A percentile compares a stretch with the other conserved stretches of the same genome.
Conservation (phyloP, 2,888 invertebrate species). For the Agrotis segetum region DNA sequence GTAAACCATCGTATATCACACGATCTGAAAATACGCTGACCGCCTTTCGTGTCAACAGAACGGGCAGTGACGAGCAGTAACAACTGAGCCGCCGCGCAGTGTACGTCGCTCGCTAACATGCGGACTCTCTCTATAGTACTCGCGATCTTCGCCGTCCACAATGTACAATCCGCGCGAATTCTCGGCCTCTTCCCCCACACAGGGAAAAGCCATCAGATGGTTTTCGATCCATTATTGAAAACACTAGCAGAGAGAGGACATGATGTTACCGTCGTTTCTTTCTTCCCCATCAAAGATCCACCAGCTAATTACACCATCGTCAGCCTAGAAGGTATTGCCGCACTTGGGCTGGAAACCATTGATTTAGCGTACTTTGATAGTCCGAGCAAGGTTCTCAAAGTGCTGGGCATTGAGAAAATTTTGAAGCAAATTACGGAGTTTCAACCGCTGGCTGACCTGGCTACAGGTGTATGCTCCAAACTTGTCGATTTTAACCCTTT, state of each 20-base stretch:
- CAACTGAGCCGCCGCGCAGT: constrained; percentile 60
- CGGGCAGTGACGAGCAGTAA: constrained; percentile 68
- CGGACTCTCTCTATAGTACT: constrained; percentile 70
- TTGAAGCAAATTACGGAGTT: constrained; percentile 75
- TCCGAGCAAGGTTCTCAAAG: constrained; percentile 66
- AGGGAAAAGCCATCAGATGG: constrained; percentile 92
- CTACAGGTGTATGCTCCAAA: constrained; percentile 80
- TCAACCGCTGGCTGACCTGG: constrained; percentile 76
- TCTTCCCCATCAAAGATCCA: constrained; percentile 89
- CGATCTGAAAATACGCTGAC: constrained; percentile 64
- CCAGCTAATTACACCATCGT: constrained; percentile 85
- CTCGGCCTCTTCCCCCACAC: constrained; percentile 91
- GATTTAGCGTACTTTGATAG: constrained; percentile 77
- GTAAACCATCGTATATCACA: not conserved
- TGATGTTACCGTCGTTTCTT: constrained; percentile 91
- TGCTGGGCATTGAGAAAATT: constrained; percentile 75
- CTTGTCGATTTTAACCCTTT: constrained; percentile 81
- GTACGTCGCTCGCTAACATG: constrained; percentile 75
- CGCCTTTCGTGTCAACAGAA: constrained; percentile 31
- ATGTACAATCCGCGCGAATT: constrained; percentile 84
- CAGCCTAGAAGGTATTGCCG: constrained; percentile 83
- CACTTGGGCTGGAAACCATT: constrained; percentile 78
- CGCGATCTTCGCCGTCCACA: constrained; percentile 69
- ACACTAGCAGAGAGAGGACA: constrained; percentile 91
- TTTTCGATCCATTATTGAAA: constrained; percentile 90